phyloP scores from a whole-genome alignment of 2,797 vertebrate genomes.

The Pipistrellus pipistrellus region DNA sequence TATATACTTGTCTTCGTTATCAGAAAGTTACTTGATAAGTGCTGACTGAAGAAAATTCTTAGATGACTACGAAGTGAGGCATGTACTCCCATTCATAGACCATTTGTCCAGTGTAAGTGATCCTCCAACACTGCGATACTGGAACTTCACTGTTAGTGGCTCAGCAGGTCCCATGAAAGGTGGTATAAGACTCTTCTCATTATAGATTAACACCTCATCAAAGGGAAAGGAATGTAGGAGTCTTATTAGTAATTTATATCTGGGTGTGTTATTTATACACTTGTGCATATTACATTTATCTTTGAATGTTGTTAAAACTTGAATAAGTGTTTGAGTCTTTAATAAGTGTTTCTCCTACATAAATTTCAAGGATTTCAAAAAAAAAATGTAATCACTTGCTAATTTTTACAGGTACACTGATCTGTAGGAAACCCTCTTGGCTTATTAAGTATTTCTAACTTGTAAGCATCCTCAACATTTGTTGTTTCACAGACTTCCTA shows the following conservation, averaged over 20 bases:
- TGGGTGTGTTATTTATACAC: not conserved
- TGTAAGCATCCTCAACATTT: not conserved
- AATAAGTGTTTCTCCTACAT: not conserved
- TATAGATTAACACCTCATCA: not conserved
- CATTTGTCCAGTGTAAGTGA: not conserved
- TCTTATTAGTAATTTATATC: not conserved
- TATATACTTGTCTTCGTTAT: not conserved
- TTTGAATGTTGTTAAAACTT: slow-evolving; percentile 18
- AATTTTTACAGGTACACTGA: not conserved
- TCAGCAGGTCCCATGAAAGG: not conserved
- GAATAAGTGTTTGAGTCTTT: not conserved
- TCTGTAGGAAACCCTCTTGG: not conserved
- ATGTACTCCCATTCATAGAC: not conserved
- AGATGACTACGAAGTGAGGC: not conserved
- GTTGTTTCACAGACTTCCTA: not conserved
- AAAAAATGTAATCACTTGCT: not conserved
- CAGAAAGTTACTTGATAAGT: not conserved
- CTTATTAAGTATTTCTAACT: not conserved
- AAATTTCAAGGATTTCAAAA: not conserved
- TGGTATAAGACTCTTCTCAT: not conserved
- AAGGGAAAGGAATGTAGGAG: not conserved
- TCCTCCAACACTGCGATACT: not conserved
- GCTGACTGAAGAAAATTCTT: not conserved
- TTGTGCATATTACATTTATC: not conserved
- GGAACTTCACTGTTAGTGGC: not conserved